Evolutionary conservation across 2,113 vertebrate species (phyloP).

Genomic region (Merops nubicus): DNA sequence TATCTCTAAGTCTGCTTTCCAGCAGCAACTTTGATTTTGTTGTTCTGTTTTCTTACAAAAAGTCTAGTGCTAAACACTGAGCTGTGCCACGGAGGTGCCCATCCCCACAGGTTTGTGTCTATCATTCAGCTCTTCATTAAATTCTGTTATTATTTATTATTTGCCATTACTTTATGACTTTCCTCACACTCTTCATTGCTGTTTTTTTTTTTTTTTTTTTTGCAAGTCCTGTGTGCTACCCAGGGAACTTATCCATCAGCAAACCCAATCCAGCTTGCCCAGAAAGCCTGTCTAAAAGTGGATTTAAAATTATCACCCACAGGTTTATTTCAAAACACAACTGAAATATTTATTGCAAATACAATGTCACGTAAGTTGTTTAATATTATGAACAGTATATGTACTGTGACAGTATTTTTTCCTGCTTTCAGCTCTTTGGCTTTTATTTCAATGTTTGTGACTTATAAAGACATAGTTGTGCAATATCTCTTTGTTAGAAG

Average conservation of each 20-base stretch:
- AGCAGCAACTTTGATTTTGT: background rate
- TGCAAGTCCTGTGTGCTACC: background rate
- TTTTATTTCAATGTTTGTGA: background rate
- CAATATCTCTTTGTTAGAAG: background rate
- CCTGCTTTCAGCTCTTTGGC: background rate
- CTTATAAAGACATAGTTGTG: background rate
- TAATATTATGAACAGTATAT: background rate
- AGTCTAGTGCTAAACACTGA: background rate
- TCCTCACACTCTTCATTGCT: background rate
- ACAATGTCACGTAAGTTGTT: too few relatives aligned
- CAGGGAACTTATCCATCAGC: rapidly evolving
- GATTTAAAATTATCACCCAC: background rate
- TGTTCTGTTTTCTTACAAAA: background rate
- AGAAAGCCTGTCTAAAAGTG: background rate
- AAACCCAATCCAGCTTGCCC: background rate
- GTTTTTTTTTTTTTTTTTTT: background rate
- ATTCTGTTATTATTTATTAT: background rate
- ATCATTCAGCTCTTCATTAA: background rate
- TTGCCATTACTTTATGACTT: background rate
- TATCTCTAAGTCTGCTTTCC: background rate
- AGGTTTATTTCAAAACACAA: background rate
- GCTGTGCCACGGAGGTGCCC: rapidly evolving
- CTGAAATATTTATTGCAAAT: background rate
- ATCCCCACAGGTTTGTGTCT: background rate
- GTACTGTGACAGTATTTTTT: background rate